Conservation (phyloP, 2,797 vertebrate genomes). For the Chelon auratus region DNA sequence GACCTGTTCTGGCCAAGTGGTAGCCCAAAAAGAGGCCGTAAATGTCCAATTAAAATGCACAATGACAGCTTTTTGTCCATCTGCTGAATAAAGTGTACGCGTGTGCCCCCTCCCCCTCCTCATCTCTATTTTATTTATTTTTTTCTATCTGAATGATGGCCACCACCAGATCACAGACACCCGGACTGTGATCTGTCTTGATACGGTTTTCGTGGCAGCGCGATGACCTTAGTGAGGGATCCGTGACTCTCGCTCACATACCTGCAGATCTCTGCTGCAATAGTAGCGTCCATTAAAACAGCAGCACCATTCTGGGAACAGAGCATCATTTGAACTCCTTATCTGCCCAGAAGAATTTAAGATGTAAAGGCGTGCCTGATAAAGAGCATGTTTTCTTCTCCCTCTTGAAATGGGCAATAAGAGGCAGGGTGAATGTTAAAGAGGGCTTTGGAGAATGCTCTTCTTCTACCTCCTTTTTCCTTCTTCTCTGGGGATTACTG, state of each 20-base stretch:
- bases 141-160: constrained; percentile 52
- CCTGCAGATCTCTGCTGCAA: constrained; percentile 51
- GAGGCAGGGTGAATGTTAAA: constrained; percentile 82
- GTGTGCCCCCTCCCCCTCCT: constrained; percentile 22
- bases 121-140: constrained; percentile 5
- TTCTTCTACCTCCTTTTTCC: constrained; percentile 66
- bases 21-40: constrained; percentile 93
- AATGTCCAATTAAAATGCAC: constrained; percentile 97
- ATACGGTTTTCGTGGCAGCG: constrained; percentile 6
- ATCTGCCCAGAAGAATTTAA: constrained; percentile 65
- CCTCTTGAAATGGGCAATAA: constrained; percentile 79
- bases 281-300: constrained; percentile 47
- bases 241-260: constrained; percentile 42
- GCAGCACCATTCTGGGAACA: constrained; percentile 50
- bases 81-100: constrained; percentile 88
- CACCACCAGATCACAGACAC: constrained; percentile 50
- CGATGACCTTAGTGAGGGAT: constrained; percentile 59
- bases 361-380: constrained; percentile 71
- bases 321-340: constrained; percentile 75
- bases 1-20: constrained; percentile 94
- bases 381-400: constrained; percentile 76
- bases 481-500: constrained; percentile 77
- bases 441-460: constrained; percentile 79
- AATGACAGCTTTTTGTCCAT: constrained; percentile 98
- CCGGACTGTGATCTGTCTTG: constrained; percentile 16